phyloP scores from a whole-genome alignment of 2,888 invertebrate genomes.

The Sipunculus nudus region DNA sequence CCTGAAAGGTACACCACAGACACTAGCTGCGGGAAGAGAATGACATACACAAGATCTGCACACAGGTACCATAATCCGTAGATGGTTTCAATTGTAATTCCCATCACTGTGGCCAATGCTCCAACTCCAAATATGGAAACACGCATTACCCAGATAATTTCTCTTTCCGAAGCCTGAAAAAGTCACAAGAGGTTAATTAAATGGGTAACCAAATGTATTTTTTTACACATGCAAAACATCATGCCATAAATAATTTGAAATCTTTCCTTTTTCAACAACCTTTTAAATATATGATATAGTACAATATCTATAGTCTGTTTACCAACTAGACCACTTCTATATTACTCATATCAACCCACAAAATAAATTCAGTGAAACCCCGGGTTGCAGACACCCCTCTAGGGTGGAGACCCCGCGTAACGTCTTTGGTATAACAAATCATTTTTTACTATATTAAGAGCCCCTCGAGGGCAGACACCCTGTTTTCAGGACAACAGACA shows the following conservation, averaged over 20 bases:
- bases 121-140: slow-evolving; percentile 91
- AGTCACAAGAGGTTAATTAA: slow-evolving; percentile 8
- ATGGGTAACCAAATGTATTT: neutral
- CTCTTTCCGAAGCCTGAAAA: slow-evolving; percentile 90
- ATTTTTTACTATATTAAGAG: no score
- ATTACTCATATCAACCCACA: neutral
- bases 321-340: neutral
- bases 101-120: slow-evolving; percentile 89
- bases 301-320: neutral
- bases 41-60: slow-evolving; percentile 98
- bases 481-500: no score
- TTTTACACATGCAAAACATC: neutral
- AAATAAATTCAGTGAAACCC: no score
- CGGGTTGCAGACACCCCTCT: no score
- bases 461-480: no score
- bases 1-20: slow-evolving; percentile 97
- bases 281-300: no score
- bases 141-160: slow-evolving; percentile 89
- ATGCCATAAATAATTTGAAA: neutral
- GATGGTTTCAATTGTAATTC: slow-evolving; percentile 95
- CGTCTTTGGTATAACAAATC: no score
- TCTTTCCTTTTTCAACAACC: slow-evolving; percentile 10
- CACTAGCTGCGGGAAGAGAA: slow-evolving; percentile 96
- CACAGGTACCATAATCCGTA: slow-evolving; percentile 99
- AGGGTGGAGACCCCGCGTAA: no score